Evolutionary conservation across 2,888 invertebrate species (phyloP).

Genomic region (Tachina lurida): DNA sequence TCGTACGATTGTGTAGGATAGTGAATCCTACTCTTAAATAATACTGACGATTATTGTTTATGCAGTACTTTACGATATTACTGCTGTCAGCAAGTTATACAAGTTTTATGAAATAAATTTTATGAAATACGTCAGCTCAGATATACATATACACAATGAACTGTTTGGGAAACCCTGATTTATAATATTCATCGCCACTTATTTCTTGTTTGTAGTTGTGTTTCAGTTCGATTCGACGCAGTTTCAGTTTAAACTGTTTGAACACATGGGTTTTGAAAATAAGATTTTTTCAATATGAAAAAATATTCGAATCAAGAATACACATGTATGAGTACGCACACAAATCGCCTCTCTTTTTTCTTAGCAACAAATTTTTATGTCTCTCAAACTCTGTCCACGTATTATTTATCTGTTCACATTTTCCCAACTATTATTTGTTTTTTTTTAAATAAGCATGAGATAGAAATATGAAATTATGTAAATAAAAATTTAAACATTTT

Average conservation of each 20-base stretch:
- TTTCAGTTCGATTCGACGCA: constrained; percentile 69
- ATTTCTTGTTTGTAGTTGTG: constrained; percentile 41
- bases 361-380: background rate
- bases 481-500: constrained; percentile 7
- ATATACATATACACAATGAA: background rate
- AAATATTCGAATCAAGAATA: constrained; percentile 61
- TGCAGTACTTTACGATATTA: too few species aligned
- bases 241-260: constrained; percentile 62
- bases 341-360: constrained; percentile 28
- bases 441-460: constrained; percentile 19
- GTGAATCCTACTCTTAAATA: too few species aligned
- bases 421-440: constrained; percentile 58
- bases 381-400: background rate
- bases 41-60: too few species aligned
- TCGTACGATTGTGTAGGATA: too few species aligned
- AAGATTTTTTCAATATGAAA: constrained; percentile 66
- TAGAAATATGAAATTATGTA: constrained; percentile 29
- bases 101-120: too few species aligned
- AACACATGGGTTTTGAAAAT: constrained; percentile 63
- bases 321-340: constrained; percentile 3
- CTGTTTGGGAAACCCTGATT: constrained; percentile 38
- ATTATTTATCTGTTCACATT: constrained; percentile 20
- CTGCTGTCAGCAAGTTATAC: background rate
- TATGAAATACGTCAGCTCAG: too few species aligned
- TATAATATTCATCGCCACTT: constrained; percentile 39